These are phyloP conservation scores for Theocolax elegans DNA, from an alignment of 1,140 invertebrate genomes.

Conservation along the genomic window DNA sequence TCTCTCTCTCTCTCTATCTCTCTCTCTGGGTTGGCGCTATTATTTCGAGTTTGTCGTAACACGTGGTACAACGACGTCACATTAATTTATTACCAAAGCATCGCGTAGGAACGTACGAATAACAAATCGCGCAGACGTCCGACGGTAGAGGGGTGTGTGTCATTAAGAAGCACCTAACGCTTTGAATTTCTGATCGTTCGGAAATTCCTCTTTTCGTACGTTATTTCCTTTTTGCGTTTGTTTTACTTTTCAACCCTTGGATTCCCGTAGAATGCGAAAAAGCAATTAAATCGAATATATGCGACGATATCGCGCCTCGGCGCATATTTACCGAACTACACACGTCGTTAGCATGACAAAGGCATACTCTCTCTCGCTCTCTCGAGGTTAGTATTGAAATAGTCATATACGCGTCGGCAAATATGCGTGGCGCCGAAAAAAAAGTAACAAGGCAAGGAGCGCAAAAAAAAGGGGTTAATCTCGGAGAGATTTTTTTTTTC, in stretches of 20 bases:
- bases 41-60: background rate
- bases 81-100: constrained; percentile 20
- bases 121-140: constrained; percentile 26
- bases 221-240: constrained; percentile 1
- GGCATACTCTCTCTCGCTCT: constrained; percentile 10
- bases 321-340: constrained; percentile 64
- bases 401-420: constrained; percentile 34
- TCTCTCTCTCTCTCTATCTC: too few species aligned
- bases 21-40: too few species aligned
- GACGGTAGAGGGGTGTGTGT: constrained; percentile 29
- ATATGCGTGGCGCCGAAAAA: background rate
- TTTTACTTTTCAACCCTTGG: constrained; percentile 7
- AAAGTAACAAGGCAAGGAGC: background rate
- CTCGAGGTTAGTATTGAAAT: constrained; percentile 49
- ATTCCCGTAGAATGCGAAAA: constrained; percentile 57
- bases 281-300: constrained; percentile 67
- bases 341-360: constrained; percentile 60
- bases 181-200: constrained; percentile 64
- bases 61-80: background rate
- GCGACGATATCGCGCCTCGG: constrained; percentile 48
- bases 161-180: constrained; percentile 44
- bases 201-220: too few species aligned
- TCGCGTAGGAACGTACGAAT: background rate
- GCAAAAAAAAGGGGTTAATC: constrained; percentile 19
- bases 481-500: background rate